Base-by-base conservation (phyloP, 2,888 invertebrate genomes). In the Panzeria rudis region DNA sequence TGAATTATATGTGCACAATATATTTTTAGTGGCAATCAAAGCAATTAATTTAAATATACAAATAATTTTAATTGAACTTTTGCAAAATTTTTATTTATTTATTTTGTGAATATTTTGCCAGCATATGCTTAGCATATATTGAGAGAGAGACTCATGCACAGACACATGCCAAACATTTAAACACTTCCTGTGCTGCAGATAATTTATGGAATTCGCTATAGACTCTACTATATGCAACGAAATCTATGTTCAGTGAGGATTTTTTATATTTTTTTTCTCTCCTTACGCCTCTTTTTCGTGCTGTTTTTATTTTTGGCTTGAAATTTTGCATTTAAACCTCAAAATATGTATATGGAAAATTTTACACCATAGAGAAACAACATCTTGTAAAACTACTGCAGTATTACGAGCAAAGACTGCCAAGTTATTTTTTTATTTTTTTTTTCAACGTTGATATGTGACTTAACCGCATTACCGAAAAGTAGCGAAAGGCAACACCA, bases 1-100 rank as follows among this genome's bases (percentile, higher is more conserved):
- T 64, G 25, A 44, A 44, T 64, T 44, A 9, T 1, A 44, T 8
- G 25, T 25, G 11, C 6, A 7, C 4, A 35, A 15, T 32, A 32
- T 44, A 50, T 38, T 71, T 71, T 59, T 44, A 68, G 61, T 61
- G 80, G 52, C 61, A 80, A 80, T 76, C 68, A 80, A 20, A 69
- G 73, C 73, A 77, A 85, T 82, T 85, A 78, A 82, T 85, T 82
- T 82, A 73, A 75, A 81, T 82, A 72, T 52, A 35, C 35, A 62
- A 61, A 75, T 69, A 76, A 56, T 71, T 76, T 54, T 54, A 62
- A 76, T 76, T 71, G n/a, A 64, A 76, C 17, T 71, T 78, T 50
- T 47, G 3, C 66, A 15, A 17, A 11, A 23, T 47, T 50, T 68
- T 52, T 47, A 29, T 62, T 17, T 35, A 44, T 62, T 62, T 25